phyloP scores from a whole-genome alignment of 2,888 invertebrate species.

The Orthosia gothica region DNA sequence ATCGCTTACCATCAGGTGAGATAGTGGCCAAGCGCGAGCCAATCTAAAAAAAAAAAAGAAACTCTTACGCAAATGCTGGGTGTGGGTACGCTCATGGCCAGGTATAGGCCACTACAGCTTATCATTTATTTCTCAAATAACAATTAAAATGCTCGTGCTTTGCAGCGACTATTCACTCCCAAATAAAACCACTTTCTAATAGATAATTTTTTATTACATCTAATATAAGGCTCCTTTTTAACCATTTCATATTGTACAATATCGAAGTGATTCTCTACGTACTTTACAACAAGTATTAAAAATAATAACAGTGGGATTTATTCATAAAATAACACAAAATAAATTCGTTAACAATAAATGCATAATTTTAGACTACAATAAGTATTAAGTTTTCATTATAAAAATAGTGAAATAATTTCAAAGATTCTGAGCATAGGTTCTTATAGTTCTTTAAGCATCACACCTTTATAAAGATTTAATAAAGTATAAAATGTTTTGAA shows the following conservation, averaged over 20 bases:
- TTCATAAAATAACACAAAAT: slow-evolving; percentile 83
- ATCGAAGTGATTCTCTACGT: slow-evolving; percentile 73
- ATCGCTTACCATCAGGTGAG: no score
- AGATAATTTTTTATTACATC: slow-evolving; percentile 75
- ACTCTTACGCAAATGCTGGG: no score
- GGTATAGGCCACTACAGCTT: neutral
- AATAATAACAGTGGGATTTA: slow-evolving; percentile 78
- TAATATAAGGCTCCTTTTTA: slow-evolving; percentile 78
- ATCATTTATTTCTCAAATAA: neutral
- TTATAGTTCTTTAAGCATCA: slow-evolving; percentile 74
- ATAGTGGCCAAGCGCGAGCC: no score
- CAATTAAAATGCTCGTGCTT: neutral
- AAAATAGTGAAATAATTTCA: slow-evolving; percentile 80
- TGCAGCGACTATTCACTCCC: neutral
- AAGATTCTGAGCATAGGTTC: slow-evolving; percentile 77
- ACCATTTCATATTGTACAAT: slow-evolving; percentile 72
- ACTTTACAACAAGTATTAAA: slow-evolving; percentile 74
- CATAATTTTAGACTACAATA: slow-evolving; percentile 76
- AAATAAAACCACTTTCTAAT: slow-evolving; percentile 53
- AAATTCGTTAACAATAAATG: slow-evolving; percentile 91
- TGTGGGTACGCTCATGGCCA: neutral
- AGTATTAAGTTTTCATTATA: slow-evolving; percentile 72
- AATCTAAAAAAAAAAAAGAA: no score
- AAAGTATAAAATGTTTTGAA: slow-evolving; percentile 54
- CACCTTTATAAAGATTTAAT: slow-evolving; percentile 65